Base-by-base conservation (phyloP, 2,797 vertebrate genomes). In the Sphenodon punctatus region DNA sequence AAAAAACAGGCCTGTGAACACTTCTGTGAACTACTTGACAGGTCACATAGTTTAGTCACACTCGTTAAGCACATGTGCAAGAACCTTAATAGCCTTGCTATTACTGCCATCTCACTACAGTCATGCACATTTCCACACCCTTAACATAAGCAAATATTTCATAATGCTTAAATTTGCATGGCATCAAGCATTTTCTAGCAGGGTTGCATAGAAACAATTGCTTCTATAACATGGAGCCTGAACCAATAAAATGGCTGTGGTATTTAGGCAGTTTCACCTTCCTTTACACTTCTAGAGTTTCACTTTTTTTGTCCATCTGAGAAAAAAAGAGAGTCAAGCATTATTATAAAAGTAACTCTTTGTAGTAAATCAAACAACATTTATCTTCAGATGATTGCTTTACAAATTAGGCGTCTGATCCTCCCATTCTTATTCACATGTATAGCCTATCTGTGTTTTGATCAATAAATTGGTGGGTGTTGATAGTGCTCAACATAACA, bases 401-500 rank as follows among this genome's bases (percentile, higher is more conserved):
- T 83, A 82, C 51, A 85, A 75, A 77, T 2, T 0, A 39, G 67
- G 49, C 74, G 67, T 30, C n/a, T 41, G 41, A 43, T 69, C 38
- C 70, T 46, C 78, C 15, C 78, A 69, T 67, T 76, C 73, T 79
- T 65, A 87, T 58, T 41, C 87, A 56, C 38, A 36, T 63, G 43
- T 51, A 49, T 19, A 67, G 59, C 72, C 34, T 86, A 61, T 61
- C 61, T 67, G 63, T 63, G 49, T 75, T 84, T 58, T n/a, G n/a
- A n/a, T n/a, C n/a, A n/a, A n/a, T n/a, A 82, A 38, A 76, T 49
- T 53, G 61, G 41, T 11, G 20, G 53, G 38, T 81, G 45, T 60
- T 32, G 7, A 81, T 74, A 53, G 55, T 86, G 55, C 17, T 58
- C 61, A 85, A 81, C 86, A 22, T 65, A 65, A n/a, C n/a, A n/a